These are phyloP conservation scores for Pissodes strobi DNA, from an alignment of 1,140 invertebrate species.

Conservation along the genomic window DNA sequence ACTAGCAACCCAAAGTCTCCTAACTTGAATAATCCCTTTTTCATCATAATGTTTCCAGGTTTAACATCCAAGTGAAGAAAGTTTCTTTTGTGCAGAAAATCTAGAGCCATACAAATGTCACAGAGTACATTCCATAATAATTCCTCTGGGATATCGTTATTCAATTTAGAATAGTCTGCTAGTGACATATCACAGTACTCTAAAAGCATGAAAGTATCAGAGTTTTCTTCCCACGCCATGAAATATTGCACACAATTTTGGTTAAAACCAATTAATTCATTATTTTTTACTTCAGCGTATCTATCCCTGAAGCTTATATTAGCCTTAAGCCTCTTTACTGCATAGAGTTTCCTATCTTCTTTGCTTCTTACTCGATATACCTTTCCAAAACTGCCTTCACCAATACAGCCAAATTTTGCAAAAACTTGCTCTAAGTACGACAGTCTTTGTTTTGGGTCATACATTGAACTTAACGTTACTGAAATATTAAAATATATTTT, in stretches of 20 bases:
- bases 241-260: constrained; percentile 70
- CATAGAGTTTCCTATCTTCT: constrained; percentile 70
- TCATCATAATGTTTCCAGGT: constrained; percentile 74
- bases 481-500: constrained; percentile 14
- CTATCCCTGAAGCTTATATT: constrained; percentile 65
- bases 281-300: constrained; percentile 71
- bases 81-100: constrained; percentile 53
- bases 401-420: constrained; percentile 64
- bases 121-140: constrained; percentile 55
- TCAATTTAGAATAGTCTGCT: constrained; percentile 55
- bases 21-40: constrained; percentile 68
- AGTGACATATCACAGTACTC: constrained; percentile 68
- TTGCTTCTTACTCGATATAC: constrained; percentile 70
- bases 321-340: constrained; percentile 65
- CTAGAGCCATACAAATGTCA: constrained; percentile 51
- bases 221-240: constrained; percentile 76
- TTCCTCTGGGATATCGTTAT: constrained; percentile 57
- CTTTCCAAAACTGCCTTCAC: constrained; percentile 76
- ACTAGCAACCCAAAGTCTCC: constrained; percentile 78
- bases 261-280: constrained; percentile 70
- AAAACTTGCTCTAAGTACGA: constrained; percentile 71
- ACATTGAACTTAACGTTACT: constrained; percentile 38
- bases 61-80: constrained; percentile 79
- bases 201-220: constrained; percentile 72
- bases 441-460: constrained; percentile 35